Evolutionary conservation across 2,888 invertebrate genomes (phyloP), one percentile per base, ranked within the genome.

Genomic region (Pyrocoelia pectoralis): DNA sequence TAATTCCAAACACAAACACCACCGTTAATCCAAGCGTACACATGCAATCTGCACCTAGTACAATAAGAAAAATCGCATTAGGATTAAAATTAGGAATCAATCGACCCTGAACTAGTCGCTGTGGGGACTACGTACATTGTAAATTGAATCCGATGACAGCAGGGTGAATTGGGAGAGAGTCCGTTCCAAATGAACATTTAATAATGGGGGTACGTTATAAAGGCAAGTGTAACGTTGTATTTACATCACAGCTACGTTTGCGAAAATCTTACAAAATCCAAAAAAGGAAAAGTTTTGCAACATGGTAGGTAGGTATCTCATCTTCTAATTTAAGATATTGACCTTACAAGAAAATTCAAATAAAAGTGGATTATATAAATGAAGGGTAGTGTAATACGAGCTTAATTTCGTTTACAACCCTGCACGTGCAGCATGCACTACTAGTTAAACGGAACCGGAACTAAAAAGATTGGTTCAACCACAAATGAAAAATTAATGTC

Each of bases 101-200:
- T 77, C 73, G 76, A 73, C 74, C 77, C 71, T 71, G 71, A 71
- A 72, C 71, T 69, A 54, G 67, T 66, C 54, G 68, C 60, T 49
- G 24, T 54, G 53, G 65, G 66, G 65, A 54, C 60, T 63, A 55
- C 40, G 38, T 61, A 55, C 54, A 66, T 61, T 66, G 60, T 57
- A 66, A 60, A 64, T 56, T 59, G 29, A 56, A 56, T 19, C 43
- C 66, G 57, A 59, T 65, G 58, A 68, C 66, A 59, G 60, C 59
- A 58, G 67, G 68, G 62, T 61, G 56, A 59, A 56, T 56, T 61
- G 55, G 56, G 57, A 61, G 72, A n/a, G n/a, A 75, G 75, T 73
- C 74, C 74, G 75, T 71, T 71, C 75, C 74, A 80, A 80, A 80
- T 79, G 80, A 79, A 76, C 79, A 80, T 80, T 80, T 79, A 79